phyloP scores from a whole-genome alignment of 2,797 vertebrate genomes.

The Strix occidentalis region DNA sequence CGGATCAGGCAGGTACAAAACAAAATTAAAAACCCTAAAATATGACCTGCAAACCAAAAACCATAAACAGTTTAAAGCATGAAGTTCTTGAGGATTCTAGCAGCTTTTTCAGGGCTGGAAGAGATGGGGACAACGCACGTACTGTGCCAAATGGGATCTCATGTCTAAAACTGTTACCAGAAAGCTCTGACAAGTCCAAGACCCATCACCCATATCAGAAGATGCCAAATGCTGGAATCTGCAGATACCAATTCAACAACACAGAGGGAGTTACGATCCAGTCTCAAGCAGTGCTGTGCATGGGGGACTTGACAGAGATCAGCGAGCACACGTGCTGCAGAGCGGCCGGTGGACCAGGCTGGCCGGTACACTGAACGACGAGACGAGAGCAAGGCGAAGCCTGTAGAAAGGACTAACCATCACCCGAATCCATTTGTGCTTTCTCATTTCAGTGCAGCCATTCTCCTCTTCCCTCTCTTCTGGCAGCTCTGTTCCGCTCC shows the following conservation, averaged over 20 bases:
- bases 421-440: not conserved
- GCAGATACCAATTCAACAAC: not conserved
- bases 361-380: rapidly evolving
- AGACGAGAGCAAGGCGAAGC: not conserved
- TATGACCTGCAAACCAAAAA: rapidly evolving
- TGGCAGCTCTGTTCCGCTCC: not conserved
- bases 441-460: not conserved
- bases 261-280: not conserved
- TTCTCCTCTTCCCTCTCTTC: not conserved
- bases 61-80: rapidly evolving
- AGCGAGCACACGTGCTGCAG: rapidly evolving
- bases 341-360: not conserved
- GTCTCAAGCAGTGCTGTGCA: not conserved
- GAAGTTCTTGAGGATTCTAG: not conserved
- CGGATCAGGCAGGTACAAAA: not conserved
- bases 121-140: not conserved
- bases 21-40: not conserved
- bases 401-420: not conserved
- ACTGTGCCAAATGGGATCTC: not conserved
- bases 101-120: not conserved
- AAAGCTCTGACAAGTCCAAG: not conserved
- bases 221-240: rapidly evolving
- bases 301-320: not conserved
- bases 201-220: not conserved
- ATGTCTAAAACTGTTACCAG: not conserved